Percentiles rank a stretch among this genome's conserved stretches.
phyloP scores from a whole-genome alignment of 2,888 invertebrate genomes.

The Oxystoma pomonae region DNA sequence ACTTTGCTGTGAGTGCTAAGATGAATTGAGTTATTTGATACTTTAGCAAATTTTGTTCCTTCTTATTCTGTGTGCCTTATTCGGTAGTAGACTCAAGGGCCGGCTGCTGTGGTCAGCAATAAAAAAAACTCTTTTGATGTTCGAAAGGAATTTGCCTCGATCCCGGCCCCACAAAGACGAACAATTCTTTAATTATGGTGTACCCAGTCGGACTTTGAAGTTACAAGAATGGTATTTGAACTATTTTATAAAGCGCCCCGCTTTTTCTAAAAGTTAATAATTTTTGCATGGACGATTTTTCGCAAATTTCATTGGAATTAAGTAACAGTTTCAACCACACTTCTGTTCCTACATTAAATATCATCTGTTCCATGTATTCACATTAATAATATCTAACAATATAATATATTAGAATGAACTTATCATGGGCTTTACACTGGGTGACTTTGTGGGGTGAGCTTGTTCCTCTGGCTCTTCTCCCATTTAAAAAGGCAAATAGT shows the following conservation, averaged over 20 bases:
- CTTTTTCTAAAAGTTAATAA: too few relatives aligned
- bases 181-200: slow-evolving; percentile 18
- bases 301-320: too few relatives aligned
- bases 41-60: too few relatives aligned
- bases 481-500: too few relatives aligned
- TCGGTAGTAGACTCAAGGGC: not conserved
- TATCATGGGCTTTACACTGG: not conserved
- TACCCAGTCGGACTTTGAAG: not conserved
- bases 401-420: not conserved
- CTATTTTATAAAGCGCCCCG: not conserved
- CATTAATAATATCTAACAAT: too few relatives aligned
- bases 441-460: not conserved
- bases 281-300: too few relatives aligned
- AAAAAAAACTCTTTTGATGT: slow-evolving; percentile 22
- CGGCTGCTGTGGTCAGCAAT: slow-evolving; percentile 21
- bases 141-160: slow-evolving; percentile 7
- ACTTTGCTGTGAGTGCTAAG: too few relatives aligned
- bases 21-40: too few relatives aligned
- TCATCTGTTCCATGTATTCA: too few relatives aligned
- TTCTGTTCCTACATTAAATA: too few relatives aligned
- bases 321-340: too few relatives aligned
- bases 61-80: not conserved
- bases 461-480: not conserved
- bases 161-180: slow-evolving; percentile 20
- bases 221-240: not conserved